phyloP scores from a whole-genome alignment of 2,113 vertebrate species.

The Chamaea fasciata region DNA sequence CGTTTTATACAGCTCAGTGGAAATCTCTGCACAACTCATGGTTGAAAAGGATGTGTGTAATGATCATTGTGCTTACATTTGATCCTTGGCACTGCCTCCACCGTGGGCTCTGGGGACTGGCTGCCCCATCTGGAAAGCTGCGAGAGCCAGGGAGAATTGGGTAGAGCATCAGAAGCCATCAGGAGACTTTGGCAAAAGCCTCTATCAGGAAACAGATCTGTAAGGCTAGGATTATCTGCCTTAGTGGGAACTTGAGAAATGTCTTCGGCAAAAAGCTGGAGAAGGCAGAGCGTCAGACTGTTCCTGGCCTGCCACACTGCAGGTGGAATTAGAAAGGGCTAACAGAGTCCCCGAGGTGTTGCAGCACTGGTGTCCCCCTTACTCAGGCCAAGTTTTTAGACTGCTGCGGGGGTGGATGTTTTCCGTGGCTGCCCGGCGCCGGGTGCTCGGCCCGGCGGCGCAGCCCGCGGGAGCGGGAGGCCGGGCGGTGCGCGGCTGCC shows the following conservation, averaged over 20 bases:
- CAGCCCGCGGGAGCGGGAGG: background rate
- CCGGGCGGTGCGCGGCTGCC: background rate
- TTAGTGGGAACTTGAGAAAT: background rate
- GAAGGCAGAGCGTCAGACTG: background rate
- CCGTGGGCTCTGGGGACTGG: background rate
- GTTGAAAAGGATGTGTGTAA: background rate
- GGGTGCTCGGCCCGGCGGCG: background rate
- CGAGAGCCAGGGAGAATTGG: background rate
- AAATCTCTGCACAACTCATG: background rate
- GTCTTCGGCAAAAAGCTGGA: background rate
- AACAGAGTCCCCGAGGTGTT: background rate
- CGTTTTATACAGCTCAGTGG: background rate
- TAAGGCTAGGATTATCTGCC: background rate
- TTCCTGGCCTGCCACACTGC: background rate
- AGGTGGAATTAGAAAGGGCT: background rate
- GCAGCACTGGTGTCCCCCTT: background rate
- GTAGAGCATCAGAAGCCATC: background rate
- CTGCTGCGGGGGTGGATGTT: background rate
- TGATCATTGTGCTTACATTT: background rate
- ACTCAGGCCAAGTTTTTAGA: background rate
- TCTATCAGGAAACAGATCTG: background rate
- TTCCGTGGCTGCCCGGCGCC: background rate
- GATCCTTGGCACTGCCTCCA: background rate
- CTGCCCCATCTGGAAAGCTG: background rate
- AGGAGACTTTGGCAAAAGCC: background rate